Conservation (phyloP, 2,113 vertebrate species). For the Psettodes erumei region DNA sequence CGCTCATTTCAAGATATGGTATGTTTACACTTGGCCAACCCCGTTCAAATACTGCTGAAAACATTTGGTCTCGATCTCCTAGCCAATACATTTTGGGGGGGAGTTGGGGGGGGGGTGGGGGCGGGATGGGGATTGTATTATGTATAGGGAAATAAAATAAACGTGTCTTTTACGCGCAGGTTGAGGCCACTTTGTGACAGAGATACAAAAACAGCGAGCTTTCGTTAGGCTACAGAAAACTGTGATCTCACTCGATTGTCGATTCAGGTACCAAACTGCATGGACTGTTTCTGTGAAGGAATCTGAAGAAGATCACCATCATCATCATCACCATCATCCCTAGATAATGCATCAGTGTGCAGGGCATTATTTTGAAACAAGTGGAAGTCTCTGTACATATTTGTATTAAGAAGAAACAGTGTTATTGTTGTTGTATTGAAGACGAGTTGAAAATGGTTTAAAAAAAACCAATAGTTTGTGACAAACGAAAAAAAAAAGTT, state of each 20-base stretch:
- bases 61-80: constrained; percentile 53
- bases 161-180: constrained; percentile 58
- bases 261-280: constrained; percentile 82
- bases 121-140: neutral
- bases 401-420: constrained; percentile 83
- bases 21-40: constrained; percentile 80
- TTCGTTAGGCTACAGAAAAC: constrained; percentile 74
- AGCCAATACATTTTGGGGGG: constrained; percentile 11
- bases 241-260: constrained; percentile 79
- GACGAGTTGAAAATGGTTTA: constrained; percentile 62
- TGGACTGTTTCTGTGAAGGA: constrained; percentile 73
- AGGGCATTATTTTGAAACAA: constrained; percentile 84
- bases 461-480: constrained; percentile 61
- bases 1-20: constrained; percentile 76
- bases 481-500: constrained; percentile 61
- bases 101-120: neutral
- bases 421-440: constrained; percentile 84
- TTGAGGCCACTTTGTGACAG: constrained; percentile 55
- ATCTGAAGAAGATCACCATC: constrained; percentile 56
- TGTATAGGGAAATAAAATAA: constrained; percentile 35
- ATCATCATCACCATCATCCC: constrained; percentile 45
- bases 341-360: constrained; percentile 78
- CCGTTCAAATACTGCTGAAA: constrained; percentile 71
- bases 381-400: constrained; percentile 85
- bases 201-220: constrained; percentile 57